phyloP scores from a whole-genome alignment of 2,797 vertebrate species.

The Crypturellus tataupa region DNA sequence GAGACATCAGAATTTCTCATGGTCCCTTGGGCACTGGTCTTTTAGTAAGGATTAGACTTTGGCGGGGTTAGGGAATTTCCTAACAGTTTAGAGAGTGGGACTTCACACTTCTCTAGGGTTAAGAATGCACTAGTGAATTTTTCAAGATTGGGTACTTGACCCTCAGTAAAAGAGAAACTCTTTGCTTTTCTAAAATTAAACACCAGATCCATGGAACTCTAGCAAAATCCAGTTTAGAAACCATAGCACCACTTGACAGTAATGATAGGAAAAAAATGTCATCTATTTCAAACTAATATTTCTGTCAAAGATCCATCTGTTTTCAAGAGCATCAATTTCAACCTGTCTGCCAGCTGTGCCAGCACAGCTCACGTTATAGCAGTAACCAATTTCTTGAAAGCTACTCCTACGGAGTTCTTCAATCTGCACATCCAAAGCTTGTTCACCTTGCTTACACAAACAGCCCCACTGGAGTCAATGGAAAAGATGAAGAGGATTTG shows the following conservation, averaged over 20 bases:
- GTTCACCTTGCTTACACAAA: slow-evolving; percentile 4
- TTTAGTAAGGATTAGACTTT: background rate
- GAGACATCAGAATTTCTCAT: background rate
- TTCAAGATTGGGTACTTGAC: background rate
- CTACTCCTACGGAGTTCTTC: slow-evolving; percentile 31
- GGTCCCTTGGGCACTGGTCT: background rate
- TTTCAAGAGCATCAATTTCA: slow-evolving; percentile 42
- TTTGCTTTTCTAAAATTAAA: slow-evolving; percentile 49
- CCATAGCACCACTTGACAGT: background rate
- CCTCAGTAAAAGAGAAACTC: background rate
- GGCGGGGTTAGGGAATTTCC: background rate
- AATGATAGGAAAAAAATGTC: slow-evolving; percentile 13
- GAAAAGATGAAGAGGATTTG: slow-evolving; percentile 27
- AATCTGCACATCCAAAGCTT: background rate
- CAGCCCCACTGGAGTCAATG: background rate
- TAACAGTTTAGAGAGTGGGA: background rate
- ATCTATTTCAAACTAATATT: slow-evolving; percentile 32
- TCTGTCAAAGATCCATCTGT: slow-evolving; percentile 39
- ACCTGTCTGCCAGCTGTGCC: slow-evolving; percentile 48
- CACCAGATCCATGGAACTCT: slow-evolving; percentile 11
- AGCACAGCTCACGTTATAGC: slow-evolving; percentile 37
- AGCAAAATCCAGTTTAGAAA: slow-evolving; percentile 39
- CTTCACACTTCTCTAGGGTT: background rate
- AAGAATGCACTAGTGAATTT: background rate
- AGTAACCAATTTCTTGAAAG: slow-evolving; percentile 23